Base-by-base conservation (phyloP, 1,140 invertebrate genomes). In the Lordiphosa clarofinis region DNA sequence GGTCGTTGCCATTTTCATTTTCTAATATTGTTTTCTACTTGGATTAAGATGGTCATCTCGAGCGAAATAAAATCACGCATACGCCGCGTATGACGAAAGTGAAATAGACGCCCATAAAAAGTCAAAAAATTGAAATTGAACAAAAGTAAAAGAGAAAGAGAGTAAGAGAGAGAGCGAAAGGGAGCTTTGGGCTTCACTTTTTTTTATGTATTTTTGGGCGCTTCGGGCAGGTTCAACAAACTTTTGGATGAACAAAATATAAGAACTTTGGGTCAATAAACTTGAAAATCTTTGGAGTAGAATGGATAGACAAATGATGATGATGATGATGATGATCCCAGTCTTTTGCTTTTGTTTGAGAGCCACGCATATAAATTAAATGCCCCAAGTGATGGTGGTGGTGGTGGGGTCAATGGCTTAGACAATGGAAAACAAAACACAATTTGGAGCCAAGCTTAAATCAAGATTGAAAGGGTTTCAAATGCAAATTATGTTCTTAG, bases 1-100 rank as follows among this genome's bases (percentile, higher is more conserved):
- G 75, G 75, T 79, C 76, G 79, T 82, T 82, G 78, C 79, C 78
- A 61, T 82, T 84, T 73, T 67, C 70, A 53, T 61, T 36, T 56
- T 56, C 46, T 53, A 28, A 75, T 69, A 54, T 55, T 63, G 61
- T 70, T 78, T 78, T 81, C 59, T 65, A 61, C 64, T 53, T 60
- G 60, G 59, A 66, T 64, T 57, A 53, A 52, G 38, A 53, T 54
- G 66, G 66, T 62, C 61, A 69, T 50, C 54, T 56, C 60, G 13
- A 49, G 37, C 49, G 21, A 71, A 82, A 76, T 76, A 67, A 82
- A 64, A 84, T 84, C 78, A 76, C 68, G 72, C 78, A 82, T 82
- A 76, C 78, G 76, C 56, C 56, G 72, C 72, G 40, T 81, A 76
- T 65, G 67, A 64, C 67, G 67, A 82, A 82, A 82, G 78, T 82